These are phyloP conservation scores for Empis stercorea DNA, from an alignment of 2,888 invertebrate species.

Conservation along the genomic window DNA sequence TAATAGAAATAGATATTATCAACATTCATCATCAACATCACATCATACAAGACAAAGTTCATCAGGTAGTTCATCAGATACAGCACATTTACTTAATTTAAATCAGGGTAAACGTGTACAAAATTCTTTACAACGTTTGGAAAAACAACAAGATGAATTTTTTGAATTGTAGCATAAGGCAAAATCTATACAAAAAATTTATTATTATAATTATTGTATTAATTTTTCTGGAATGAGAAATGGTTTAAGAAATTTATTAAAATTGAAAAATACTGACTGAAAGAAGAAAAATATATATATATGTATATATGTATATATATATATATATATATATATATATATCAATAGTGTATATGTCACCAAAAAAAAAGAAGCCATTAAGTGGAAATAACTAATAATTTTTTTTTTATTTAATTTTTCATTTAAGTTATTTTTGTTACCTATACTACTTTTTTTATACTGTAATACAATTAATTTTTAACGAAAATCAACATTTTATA, in stretches of 20 bases:
- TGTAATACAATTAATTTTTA: too few species aligned
- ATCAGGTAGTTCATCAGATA: conserved; percentile 42
- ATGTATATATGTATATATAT: too few species aligned
- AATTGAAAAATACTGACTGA: too few species aligned
- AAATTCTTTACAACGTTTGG: conserved; percentile 66
- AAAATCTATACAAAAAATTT: not conserved
- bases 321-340: too few species aligned
- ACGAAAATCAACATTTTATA: too few species aligned
- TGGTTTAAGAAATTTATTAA: not conserved
- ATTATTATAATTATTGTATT: conserved; percentile 1
- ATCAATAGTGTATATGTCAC: too few species aligned
- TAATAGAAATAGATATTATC: conserved; percentile 11
- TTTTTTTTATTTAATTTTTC: too few species aligned
- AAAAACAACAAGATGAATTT: conserved; percentile 77
- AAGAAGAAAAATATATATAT: too few species aligned
- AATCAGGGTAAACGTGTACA: conserved; percentile 70
- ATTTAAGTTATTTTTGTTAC: too few species aligned
- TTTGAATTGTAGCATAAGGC: conserved; percentile 77
- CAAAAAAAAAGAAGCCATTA: too few species aligned
- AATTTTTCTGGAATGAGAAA: not conserved
- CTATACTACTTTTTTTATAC: too few species aligned
- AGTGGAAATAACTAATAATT: too few species aligned
- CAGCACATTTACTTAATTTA: conserved; percentile 42
- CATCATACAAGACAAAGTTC: conserved; percentile 32
- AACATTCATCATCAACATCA: conserved; percentile 30